Base-by-base conservation (phyloP, 2,113 vertebrate species). In the Esox niger region DNA sequence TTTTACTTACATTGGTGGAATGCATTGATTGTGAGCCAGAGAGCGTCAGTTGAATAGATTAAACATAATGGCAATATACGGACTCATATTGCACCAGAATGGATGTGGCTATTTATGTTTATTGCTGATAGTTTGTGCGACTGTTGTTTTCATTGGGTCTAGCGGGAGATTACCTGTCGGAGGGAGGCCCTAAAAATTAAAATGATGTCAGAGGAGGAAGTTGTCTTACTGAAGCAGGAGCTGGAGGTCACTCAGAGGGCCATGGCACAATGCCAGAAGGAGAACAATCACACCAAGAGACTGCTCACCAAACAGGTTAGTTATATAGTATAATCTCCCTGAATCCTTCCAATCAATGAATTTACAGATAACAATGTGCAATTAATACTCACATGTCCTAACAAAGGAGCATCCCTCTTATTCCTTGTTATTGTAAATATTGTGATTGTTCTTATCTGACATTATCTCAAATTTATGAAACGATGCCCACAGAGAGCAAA, bases 91-190 rank as follows among this genome's bases (percentile, higher is more conserved):
- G 17, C 47, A 52, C 6, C 47, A 9, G 47, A 52, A 9, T 21
- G n/a, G 47, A 5, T 52, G 47, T 52, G n/a, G 47, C 47, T n/a
- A 8, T 21, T 52, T n/a, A n/a, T 52, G n/a, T 52, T 52, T 52
- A 4, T 21, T 21, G n/a, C 8, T n/a, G 47, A 9, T n/a, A 6
- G n/a, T 52, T 57, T 35, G 31, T 9, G 25, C 6, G 21, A 25
- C 6, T 55, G 38, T 17, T 26, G 10, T 6, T 17, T 33, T 31
- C 52, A 13, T 38, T 33, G 30, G 7, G 32, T 57, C 35, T 82
- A 94, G 92, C 90, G 89, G 77, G 91, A 81, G 68, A 25, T 89
- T 47, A 80, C 73, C 66, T 84, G 71, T 66, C 87, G 85, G 81
- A 82, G 79, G 5, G 75, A 90, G 6, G 74, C 74, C 55, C 60